Evolutionary conservation across 2,888 invertebrate genomes (phyloP), one percentile per base, ranked within the genome.

Genomic region (Apotomis capreana): DNA sequence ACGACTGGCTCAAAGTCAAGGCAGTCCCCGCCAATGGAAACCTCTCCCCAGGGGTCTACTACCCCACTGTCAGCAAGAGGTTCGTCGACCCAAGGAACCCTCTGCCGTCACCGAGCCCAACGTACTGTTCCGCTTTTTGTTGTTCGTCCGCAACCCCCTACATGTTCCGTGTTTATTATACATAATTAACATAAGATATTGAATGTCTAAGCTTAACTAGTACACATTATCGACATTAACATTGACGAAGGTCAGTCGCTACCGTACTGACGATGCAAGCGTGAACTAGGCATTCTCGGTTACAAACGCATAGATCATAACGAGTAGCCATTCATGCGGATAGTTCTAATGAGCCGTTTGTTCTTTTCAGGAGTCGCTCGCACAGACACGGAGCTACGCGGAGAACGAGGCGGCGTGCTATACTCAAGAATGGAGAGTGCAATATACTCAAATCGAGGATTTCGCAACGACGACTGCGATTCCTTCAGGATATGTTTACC

Each of bases 361-460:
- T 88, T 89, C 79, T 84, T 93, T 92, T 74, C 92, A 96, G 96
- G 94, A 96, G 95, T 85, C 95, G 96, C 79, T 94, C 94, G 79
- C 95, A 95, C 83, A 94, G 96, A 77, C 95, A 95, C 70, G 95
- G 95, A 13, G 95, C 94, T 76, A 94, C 94, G 79, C 94, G 97
- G 63, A 95, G 97, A 83, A 94, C 96, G 68, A 95, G 97, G 58
- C 94, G 96, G 75, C 94, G 99, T 44, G 97, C 98, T 0, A 96
- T 99, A 69, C 95, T 97, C 84, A 99, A 99, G 91, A 99, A 98
- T 93, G 99, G 99, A 62, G 98, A 98, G 84, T 98, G 98, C 92
- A 99, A 99, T 90, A 97, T 99, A 74, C 95, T 97, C 78, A 98
- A 98, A 87, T 98, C 98, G 74, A 94, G 95, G 82, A 96, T 99